Evolutionary conservation across 2,888 invertebrate genomes (phyloP).

Genomic region (Hemaris fuciformis): DNA sequence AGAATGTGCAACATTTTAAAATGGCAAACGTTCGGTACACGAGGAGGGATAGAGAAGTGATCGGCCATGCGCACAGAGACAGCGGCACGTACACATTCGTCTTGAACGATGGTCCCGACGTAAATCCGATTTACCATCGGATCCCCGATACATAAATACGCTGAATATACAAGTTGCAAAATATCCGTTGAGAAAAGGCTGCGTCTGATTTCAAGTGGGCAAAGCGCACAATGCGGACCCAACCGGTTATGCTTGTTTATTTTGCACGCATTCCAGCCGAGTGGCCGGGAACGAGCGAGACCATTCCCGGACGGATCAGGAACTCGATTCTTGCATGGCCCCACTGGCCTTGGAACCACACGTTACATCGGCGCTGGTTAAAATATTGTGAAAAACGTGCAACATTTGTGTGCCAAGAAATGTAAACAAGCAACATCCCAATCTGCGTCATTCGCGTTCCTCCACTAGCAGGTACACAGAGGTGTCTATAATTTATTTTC

Average conservation of each 20-base stretch:
- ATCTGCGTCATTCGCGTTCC: slow-evolving; percentile 39
- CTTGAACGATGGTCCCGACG: slow-evolving; percentile 5
- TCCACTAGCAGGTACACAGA: slow-evolving; percentile 25
- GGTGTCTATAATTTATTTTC: slow-evolving; percentile 18
- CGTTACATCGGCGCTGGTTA: slow-evolving; percentile 39
- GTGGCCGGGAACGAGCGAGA: slow-evolving; percentile 66
- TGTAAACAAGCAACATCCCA: slow-evolving; percentile 37
- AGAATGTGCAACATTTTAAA: slow-evolving; percentile 6
- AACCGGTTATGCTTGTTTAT: slow-evolving; percentile 78
- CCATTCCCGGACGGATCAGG: slow-evolving; percentile 67
- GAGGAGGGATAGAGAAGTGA: neutral
- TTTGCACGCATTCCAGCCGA: slow-evolving; percentile 78
- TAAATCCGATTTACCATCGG: slow-evolving; percentile 16
- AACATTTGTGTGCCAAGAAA: slow-evolving; percentile 38
- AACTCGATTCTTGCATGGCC: slow-evolving; percentile 60
- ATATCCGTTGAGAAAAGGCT: slow-evolving; percentile 54
- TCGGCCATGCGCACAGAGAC: neutral
- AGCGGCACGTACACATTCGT: neutral
- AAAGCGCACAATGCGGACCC: slow-evolving; percentile 64
- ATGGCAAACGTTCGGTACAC: neutral
- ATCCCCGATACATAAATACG: slow-evolving; percentile 21
- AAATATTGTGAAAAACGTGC: slow-evolving; percentile 46
- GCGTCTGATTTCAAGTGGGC: slow-evolving; percentile 54
- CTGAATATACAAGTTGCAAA: slow-evolving; percentile 38
- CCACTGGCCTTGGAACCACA: slow-evolving; percentile 66